Evolutionary conservation across 2,113 vertebrate genomes (phyloP), one percentile per base, ranked within the genome.

Genomic region (Istiophorus platypterus): DNA sequence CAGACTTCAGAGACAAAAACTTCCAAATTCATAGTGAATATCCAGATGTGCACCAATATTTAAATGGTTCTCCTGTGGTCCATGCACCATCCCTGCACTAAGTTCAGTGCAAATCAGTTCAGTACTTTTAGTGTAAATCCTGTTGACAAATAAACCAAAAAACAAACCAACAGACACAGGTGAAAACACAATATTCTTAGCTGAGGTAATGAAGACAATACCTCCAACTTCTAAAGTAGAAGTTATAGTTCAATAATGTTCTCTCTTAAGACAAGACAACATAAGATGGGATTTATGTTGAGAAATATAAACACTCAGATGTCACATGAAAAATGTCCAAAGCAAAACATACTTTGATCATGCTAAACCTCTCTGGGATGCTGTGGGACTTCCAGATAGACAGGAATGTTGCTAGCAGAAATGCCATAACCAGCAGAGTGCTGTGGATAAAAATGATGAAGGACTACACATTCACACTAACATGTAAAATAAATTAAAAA

Each of bases 301-400:
- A 52, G 22, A 37, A 49, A 27, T 47, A 15, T 24, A 39, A 76
- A 57, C 24, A 27, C 9, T 54, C 56, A 1, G 11, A 22, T 51
- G 6, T n/a, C n/a, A n/a, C n/a, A n/a, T n/a, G 31, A 6, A 34
- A 34, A 6, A 34, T 34, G 57, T 56, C 27, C 56, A 72, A 81
- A 81, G 37, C 51, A 72, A 80, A 77, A 47, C 15, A 14, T 20
- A 12, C 45, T 37, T 65, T 52, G 63, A 72, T 39, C 20, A 47
- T 34, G 59, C 75, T 71, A 41, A 85, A 82, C 58, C 56, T 71
- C n/a, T 59, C 11, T 12, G 22, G 27, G 37, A 75, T 17, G 10
- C 18, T 39, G 17, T 64, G 37, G 56, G 37, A 17, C 63, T 52
- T 59, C 20, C 15, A 52, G n/a, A 41, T 34, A 42, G 42, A 80